Evolutionary conservation across 2,797 vertebrate species (phyloP).

Genomic region (Loriculus beryllinus): DNA sequence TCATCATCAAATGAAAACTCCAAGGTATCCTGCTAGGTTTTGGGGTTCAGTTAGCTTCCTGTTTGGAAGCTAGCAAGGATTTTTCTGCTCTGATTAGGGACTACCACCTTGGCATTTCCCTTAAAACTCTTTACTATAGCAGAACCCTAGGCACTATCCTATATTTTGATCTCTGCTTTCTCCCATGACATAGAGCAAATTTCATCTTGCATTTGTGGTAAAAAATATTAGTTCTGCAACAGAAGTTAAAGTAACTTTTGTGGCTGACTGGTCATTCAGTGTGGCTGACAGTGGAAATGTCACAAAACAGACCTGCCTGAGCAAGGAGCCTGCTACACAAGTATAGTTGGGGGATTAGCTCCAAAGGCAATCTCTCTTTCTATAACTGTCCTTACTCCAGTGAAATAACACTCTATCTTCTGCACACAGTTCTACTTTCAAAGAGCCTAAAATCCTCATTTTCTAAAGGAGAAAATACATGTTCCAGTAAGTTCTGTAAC

Average conservation of each 20-base stretch:
- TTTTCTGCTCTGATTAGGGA: not conserved
- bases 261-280: not conserved
- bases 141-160: not conserved
- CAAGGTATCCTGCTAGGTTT: not conserved
- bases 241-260: not conserved
- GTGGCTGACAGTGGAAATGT: not conserved
- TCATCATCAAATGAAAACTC: not conserved
- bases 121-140: not conserved
- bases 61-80: not conserved
- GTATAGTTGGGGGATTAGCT: fast-evolving
- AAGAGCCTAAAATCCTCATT: not conserved
- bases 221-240: not conserved
- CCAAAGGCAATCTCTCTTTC: not conserved
- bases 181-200: not conserved
- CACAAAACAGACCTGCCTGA: fast-evolving
- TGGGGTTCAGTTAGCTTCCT: not conserved
- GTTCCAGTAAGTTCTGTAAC: not conserved
- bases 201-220: not conserved
- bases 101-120: not conserved
- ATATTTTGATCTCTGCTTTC: not conserved
- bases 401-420: not conserved
- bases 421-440: not conserved
- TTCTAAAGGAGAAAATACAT: not conserved
- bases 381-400: not conserved
- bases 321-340: not conserved